phyloP scores from a whole-genome alignment of 2,113 vertebrate genomes.

The Daubentonia madagascariensis region DNA sequence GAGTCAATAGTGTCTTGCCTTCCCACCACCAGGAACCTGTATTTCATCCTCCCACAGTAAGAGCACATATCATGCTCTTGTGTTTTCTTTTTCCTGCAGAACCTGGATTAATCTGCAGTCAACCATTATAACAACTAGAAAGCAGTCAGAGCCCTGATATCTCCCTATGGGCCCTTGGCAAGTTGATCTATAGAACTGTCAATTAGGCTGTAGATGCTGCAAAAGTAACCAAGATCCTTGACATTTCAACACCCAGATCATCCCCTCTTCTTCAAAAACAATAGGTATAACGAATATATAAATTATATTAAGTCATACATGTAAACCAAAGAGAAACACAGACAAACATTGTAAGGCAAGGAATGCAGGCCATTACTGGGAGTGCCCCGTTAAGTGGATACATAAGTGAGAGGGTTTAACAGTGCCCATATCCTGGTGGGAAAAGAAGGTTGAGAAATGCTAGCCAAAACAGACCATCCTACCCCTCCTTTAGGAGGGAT shows the following conservation, averaged over 20 bases:
- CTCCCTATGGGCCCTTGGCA: background rate
- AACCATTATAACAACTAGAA: background rate
- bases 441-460: background rate
- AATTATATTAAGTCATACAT: background rate
- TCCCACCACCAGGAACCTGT: background rate
- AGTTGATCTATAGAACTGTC: background rate
- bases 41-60: background rate
- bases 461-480: background rate
- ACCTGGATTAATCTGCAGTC: background rate
- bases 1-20: background rate
- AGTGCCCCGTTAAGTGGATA: background rate
- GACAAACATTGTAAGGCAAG: background rate
- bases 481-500: background rate
- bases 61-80: accelerated
- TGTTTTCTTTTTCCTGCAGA: background rate
- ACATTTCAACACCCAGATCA: background rate
- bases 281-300: background rate
- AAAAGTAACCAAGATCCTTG: background rate
- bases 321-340: background rate
- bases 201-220: background rate
- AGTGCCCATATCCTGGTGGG: background rate
- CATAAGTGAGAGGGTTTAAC: background rate
- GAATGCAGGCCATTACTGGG: background rate
- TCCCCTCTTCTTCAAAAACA: background rate
- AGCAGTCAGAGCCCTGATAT: background rate